Evolutionary conservation across 2,113 vertebrate species (phyloP).

Genomic region (Carlito syrichta): DNA sequence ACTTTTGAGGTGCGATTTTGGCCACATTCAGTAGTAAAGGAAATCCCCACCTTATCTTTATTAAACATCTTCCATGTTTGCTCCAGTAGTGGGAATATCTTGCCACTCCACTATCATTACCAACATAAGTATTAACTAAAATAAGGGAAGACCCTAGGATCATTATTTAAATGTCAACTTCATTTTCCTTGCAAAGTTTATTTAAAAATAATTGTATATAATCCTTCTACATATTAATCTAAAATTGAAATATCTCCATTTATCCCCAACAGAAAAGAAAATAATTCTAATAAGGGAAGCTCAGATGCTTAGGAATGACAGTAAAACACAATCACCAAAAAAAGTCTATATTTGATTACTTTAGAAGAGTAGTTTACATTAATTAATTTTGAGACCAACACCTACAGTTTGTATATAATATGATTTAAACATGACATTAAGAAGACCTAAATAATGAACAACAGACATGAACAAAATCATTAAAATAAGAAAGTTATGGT

Average conservation of each 20-base stretch:
- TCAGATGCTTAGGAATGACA: background rate
- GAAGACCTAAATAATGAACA: slow-evolving; percentile 1
- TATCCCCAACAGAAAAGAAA: background rate
- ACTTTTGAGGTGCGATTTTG: background rate
- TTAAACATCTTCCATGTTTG: slow-evolving; percentile 35
- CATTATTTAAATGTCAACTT: slow-evolving; percentile 45
- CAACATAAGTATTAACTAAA: slow-evolving; percentile 68
- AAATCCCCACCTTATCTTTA: slow-evolving; percentile 23
- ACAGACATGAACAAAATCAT: slow-evolving; percentile 3
- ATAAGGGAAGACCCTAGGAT: slow-evolving; percentile 16
- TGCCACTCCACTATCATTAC: background rate
- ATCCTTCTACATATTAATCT: slow-evolving; percentile 8
- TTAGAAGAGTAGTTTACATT: background rate
- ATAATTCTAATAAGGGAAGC: background rate
- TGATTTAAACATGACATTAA: slow-evolving; percentile 29
- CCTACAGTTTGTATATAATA: background rate
- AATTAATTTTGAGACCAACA: slow-evolving; percentile 6
- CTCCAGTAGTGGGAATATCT: slow-evolving; percentile 25
- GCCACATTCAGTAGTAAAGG: background rate
- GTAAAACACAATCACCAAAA: background rate
- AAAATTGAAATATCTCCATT: background rate
- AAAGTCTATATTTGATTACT: background rate
- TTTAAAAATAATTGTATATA: slow-evolving; percentile 1
- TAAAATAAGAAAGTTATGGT: background rate
- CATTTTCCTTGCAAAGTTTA: slow-evolving; percentile 42